Percentiles rank a stretch among this genome's conserved stretches.
Conservation (phyloP, 64 coral and sea anemone genomes). For the Stichodactyla helianthus region DNA sequence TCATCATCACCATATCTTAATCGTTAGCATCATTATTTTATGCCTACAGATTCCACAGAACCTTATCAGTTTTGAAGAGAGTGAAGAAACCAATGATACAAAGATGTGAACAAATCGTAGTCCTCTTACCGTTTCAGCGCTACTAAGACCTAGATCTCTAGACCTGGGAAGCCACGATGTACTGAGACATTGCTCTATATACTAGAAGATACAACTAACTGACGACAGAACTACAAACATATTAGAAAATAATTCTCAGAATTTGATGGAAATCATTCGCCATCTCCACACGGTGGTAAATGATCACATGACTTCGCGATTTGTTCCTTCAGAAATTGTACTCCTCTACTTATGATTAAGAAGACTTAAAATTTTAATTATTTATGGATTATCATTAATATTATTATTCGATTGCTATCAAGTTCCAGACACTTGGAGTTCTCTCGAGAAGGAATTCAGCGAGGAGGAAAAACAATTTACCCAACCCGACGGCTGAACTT, state of each 20-base stretch:
- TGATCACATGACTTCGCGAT: neutral
- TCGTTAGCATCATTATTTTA: neutral
- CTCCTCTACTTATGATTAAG: neutral
- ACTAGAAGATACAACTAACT: no score
- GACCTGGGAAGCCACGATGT: neutral
- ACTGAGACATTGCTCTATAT: neutral
- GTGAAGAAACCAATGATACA: slow-evolving; percentile 36
- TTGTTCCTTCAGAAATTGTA: neutral
- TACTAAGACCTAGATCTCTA: neutral
- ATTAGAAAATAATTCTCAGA: no score
- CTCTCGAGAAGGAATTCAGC: neutral
- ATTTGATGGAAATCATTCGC: no score
- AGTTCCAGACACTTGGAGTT: neutral
- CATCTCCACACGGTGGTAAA: no score
- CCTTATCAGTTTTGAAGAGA: slow-evolving; percentile 61
- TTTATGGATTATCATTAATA: neutral
- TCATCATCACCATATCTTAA: neutral
- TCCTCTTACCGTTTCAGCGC: neutral
- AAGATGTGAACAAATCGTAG: slow-evolving; percentile 1
- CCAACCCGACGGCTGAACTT: neutral
- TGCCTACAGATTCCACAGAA: slow-evolving; percentile 36
- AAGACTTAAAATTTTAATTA: neutral
- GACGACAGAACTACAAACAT: no score
- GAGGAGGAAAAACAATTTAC: neutral
- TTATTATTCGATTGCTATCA: neutral